phyloP scores from a whole-genome alignment of 2,113 vertebrate genomes.

The Nasalis larvatus region DNA sequence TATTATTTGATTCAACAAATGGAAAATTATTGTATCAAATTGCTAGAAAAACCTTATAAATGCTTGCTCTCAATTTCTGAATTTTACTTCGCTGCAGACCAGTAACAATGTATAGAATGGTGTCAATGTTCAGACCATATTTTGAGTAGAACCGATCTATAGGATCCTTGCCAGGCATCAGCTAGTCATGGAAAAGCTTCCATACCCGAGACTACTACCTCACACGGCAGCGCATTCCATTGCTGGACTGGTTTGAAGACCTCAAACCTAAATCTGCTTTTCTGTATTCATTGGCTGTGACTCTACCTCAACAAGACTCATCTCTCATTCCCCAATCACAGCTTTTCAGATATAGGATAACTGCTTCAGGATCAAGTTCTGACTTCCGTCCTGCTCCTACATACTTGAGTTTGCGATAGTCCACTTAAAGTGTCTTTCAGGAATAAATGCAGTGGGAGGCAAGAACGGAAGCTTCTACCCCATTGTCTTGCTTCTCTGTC shows the following conservation, averaged over 20 bases:
- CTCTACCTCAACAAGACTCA: background rate
- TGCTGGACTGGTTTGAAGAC: background rate
- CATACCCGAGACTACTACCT: background rate
- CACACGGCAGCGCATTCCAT: background rate
- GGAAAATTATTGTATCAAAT: background rate
- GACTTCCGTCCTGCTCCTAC: background rate
- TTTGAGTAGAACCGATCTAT: background rate
- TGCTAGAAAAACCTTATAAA: background rate
- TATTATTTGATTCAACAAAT: conserved; percentile 4
- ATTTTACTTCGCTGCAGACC: background rate
- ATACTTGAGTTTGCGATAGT: background rate
- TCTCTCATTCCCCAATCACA: background rate
- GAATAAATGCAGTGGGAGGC: background rate
- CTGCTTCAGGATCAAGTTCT: background rate
- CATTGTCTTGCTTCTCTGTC: background rate
- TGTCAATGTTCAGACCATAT: background rate
- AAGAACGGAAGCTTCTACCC: background rate
- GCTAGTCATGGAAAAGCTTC: background rate
- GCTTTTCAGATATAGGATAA: background rate
- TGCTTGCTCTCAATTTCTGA: background rate
- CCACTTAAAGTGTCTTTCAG: background rate
- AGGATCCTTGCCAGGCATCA: background rate
- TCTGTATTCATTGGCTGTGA: background rate
- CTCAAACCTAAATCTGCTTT: background rate
- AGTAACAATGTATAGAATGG: fast-evolving